phyloP scores from a whole-genome alignment of 2,113 vertebrate species.

The Delphinus delphis region DNA sequence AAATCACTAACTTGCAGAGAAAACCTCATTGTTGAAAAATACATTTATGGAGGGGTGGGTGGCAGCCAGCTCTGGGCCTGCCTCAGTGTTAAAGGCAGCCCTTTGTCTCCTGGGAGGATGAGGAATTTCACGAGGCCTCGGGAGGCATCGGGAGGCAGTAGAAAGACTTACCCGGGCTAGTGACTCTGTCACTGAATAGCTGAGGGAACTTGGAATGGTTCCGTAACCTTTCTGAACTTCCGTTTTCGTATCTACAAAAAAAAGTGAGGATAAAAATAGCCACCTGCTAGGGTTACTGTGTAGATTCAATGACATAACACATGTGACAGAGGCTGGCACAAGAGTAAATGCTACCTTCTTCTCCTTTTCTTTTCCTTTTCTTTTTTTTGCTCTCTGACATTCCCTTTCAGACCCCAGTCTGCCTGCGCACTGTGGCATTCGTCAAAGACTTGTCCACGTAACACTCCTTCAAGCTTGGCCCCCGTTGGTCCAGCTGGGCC shows the following conservation, averaged over 20 bases:
- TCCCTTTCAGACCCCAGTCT: slow-evolving; percentile 54
- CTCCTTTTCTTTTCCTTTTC: slow-evolving; percentile 43
- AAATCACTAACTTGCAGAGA: slow-evolving; percentile 77
- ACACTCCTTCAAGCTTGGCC: background rate
- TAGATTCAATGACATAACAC: slow-evolving; percentile 25
- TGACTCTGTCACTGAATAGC: slow-evolving; percentile 13
- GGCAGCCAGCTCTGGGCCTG: slow-evolving; percentile 44
- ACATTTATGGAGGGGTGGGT: slow-evolving; percentile 42
- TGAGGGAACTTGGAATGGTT: background rate
- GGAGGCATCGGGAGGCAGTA: background rate
- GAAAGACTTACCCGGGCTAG: background rate
- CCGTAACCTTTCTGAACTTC: slow-evolving; percentile 38
- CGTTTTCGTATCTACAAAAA: background rate
- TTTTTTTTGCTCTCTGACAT: slow-evolving; percentile 59
- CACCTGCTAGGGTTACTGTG: slow-evolving; percentile 31
- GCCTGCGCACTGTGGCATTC: slow-evolving; percentile 52
- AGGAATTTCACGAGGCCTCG: background rate
- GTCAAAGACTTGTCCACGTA: background rate
- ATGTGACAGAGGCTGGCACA: slow-evolving; percentile 38
- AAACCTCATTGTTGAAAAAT: slow-evolving; percentile 77
- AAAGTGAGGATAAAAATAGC: slow-evolving; percentile 25
- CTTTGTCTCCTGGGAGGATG: slow-evolving; percentile 45
- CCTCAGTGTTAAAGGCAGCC: background rate
- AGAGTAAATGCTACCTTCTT: slow-evolving; percentile 41
- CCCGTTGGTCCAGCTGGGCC: background rate